Evolutionary conservation across 2,797 vertebrate genomes (phyloP), one percentile per base, ranked within the genome.

Genomic region (Tenualosa ilisha): DNA sequence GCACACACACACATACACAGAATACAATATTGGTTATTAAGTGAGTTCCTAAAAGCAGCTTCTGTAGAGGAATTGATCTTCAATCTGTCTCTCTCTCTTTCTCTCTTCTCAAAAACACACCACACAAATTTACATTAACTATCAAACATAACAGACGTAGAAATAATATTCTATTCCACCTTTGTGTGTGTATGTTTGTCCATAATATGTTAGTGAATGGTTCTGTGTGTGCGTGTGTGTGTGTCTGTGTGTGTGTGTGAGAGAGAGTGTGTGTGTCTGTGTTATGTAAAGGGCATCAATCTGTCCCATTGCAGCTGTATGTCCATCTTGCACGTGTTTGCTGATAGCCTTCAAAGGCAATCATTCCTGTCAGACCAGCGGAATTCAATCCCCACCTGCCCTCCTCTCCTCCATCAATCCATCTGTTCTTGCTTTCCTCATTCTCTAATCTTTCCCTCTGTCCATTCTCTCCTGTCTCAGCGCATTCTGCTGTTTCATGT

Each of bases 151-250:
- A 3, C 3, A 8, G 31, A 6, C 6, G 1, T 4, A 46, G 3
- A 46, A 46, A 46, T 46, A 4, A 46, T 46, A 46, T 46, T 46
- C 46, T 46, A 46, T 31, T 31, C 31, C 31, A 31, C 31, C 7
- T 61, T 20, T 61, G 59, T 61, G 59, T 65, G n/a, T 65, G 24
- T 68, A 11, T 37, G 26, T 72, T 26, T 75, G 31, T 75, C 50
- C 7, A 51, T 7, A 51, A 51, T 51, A 51, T 0, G 50, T 12
- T 51, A 51, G 7, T 9, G 50, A 51, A 51, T 22, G 22, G 2
- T 0, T 75, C 12, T 75, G 26, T 75, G 31, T 75, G 65, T 72
- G 65, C 40, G 65, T 72, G 65, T 72, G 65, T 72, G 65, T 72
- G 65, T 72, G 31, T 72, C 31, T 72, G 65, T 72, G 65, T 72